Percentiles rank a stretch among this genome's conserved stretches.
These are phyloP conservation scores for Pristiophorus japonicus DNA, from an alignment of 2,113 vertebrate species.

Conservation along the genomic window DNA sequence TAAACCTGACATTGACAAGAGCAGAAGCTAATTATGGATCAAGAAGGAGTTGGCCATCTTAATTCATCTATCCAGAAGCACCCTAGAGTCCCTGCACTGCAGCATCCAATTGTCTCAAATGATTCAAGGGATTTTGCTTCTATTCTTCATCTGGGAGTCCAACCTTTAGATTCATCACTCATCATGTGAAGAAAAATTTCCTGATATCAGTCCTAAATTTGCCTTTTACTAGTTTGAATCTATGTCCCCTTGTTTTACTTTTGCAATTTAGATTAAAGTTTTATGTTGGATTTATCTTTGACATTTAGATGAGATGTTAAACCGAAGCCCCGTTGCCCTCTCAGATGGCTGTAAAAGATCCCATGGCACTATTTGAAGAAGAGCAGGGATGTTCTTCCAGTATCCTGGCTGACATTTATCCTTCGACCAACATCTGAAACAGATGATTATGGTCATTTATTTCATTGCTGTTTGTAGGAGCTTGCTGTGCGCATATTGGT, in stretches of 20 bases:
- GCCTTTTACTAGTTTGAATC: not conserved
- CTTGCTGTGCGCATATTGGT: not conserved
- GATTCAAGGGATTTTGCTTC: not conserved
- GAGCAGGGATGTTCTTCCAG: too few relatives aligned
- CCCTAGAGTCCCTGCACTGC: not conserved
- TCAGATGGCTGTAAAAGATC: not conserved
- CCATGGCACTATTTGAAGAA: not conserved
- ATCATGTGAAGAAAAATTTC: not conserved
- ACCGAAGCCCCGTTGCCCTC: not conserved
- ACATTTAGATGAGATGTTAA: not conserved
- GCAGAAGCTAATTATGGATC: not conserved
- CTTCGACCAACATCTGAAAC: not conserved
- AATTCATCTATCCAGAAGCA: not conserved
- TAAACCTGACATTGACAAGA: not conserved
- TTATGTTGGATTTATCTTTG: not conserved
- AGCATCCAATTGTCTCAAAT: not conserved
- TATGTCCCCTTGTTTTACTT: not conserved
- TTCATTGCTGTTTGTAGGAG: not conserved
- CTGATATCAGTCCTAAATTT: not conserved
- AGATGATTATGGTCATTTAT: not conserved
- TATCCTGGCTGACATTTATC: not conserved
- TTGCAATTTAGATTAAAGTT: not conserved
- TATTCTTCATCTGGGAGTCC: not conserved
- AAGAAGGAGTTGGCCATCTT: not conserved
- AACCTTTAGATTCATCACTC: not conserved